phyloP scores from a whole-genome alignment of 1,140 invertebrate genomes.

The Scaptomyza graminum region DNA sequence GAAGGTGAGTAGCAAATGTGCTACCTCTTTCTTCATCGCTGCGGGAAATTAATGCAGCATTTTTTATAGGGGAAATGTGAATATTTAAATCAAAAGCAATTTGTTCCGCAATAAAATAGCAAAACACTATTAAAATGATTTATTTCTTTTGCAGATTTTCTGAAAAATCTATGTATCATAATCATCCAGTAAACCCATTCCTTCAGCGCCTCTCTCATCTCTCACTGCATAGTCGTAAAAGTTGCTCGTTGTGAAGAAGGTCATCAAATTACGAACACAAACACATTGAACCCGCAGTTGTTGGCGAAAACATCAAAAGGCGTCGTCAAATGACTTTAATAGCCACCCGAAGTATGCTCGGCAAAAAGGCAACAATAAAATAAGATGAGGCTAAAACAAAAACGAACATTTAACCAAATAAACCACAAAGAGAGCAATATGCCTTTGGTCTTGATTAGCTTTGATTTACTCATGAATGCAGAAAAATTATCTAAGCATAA shows the following conservation, averaged over 20 bases:
- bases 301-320: slow-evolving; percentile 63
- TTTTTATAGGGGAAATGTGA: too few relatives aligned
- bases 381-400: slow-evolving; percentile 54
- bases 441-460: background rate
- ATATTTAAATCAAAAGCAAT: too few relatives aligned
- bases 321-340: slow-evolving; percentile 62
- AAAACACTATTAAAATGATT: background rate
- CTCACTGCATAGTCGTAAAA: slow-evolving; percentile 47
- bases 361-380: slow-evolving; percentile 55
- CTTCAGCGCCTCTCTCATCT: background rate
- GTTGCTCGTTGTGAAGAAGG: slow-evolving; percentile 49
- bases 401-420: slow-evolving; percentile 62
- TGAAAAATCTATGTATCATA: slow-evolving; percentile 23
- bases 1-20: too few relatives aligned
- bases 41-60: too few relatives aligned
- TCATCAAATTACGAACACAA: slow-evolving; percentile 58
- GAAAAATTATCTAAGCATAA: background rate
- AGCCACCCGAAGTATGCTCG: slow-evolving; percentile 30
- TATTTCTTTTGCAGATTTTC: slow-evolving; percentile 35
- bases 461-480: slow-evolving; percentile 3
- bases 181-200: slow-evolving; percentile 12
- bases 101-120: too few relatives aligned
- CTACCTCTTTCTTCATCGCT: too few relatives aligned
- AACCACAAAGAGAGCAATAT: background rate
- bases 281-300: slow-evolving; percentile 58